Evolutionary conservation across 2,888 invertebrate species (phyloP), one percentile per base, ranked within the genome.

Genomic region (Prenolepis imparis): DNA sequence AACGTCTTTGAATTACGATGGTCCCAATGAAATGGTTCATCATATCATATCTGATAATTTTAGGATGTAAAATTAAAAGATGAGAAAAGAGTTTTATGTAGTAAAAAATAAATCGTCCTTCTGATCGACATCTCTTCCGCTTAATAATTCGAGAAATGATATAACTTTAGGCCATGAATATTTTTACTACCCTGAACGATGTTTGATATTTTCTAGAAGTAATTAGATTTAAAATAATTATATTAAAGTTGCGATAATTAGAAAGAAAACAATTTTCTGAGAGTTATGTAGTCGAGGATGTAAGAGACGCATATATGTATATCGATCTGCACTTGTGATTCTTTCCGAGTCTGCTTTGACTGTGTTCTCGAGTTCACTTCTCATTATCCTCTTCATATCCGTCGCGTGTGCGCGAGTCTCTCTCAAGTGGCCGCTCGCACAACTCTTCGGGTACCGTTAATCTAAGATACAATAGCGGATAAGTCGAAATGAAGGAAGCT

Each of bases 391-490:
- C 44, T 44, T 72, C 36, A 52, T 52, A 72, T 80, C 44, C 72
- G 66, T 52, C 41, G n/a, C 64, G 82, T 41, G 32, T 59, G 61
- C 44, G 61, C 28, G 52, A 61, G 52, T 72, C n/a, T 72, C 66
- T 64, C 41, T 78, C 66, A 36, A 80, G 80, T 64, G 74, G 87
- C n/a, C 52, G 18, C 6, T 82, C 44, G 28, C 52, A 41, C 41
- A 39, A 80, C 85, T 87, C 86, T 87, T 84, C 73, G 85, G 81
- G 86, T 93, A 88, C 93, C 93, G 93, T 93, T 93, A 93, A 91
- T 92, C 91, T 88, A 85, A 91, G 89, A 89, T 91, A 92, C 93
- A 92, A 92, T 93, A 88, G 88, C 84, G 86, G 83, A 83, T 85
- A 84, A 84, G 52, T 77, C 41, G 82, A 75, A 77, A 67, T 39